These are phyloP conservation scores for Perca fluviatilis DNA, from an alignment of 2,113 vertebrate genomes.

Conservation along the genomic window DNA sequence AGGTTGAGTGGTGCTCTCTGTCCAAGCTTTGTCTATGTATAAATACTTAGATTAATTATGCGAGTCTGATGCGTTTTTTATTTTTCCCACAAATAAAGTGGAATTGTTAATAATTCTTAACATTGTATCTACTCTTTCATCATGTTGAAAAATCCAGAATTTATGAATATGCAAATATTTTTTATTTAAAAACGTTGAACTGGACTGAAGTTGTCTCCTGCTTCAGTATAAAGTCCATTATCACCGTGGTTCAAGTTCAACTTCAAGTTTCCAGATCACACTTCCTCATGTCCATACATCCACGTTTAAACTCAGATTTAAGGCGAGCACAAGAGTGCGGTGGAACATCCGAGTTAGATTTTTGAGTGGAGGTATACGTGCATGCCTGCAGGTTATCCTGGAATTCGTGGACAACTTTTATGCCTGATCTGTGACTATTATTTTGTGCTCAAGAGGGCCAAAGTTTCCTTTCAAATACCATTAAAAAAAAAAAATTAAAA, in stretches of 20 bases:
- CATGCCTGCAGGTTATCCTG: too few species aligned
- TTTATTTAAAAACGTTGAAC: background rate
- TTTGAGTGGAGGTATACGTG: too few species aligned
- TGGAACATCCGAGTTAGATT: too few species aligned
- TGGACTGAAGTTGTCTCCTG: background rate
- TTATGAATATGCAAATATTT: background rate
- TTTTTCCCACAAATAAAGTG: background rate
- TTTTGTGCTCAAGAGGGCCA: background rate
- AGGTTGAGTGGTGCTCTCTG: background rate
- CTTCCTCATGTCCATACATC: too few species aligned
- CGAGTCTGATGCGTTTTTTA: background rate
- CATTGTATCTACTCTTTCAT: background rate
- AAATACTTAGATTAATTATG: background rate
- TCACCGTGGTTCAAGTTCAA: too few species aligned
- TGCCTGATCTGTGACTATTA: background rate
- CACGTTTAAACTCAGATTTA: background rate
- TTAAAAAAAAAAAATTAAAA: too few species aligned
- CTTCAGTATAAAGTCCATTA: background rate
- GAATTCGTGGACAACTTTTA: background rate
- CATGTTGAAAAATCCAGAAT: background rate
- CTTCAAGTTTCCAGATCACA: too few species aligned
- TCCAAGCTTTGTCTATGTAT: background rate
- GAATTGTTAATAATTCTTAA: too few species aligned
- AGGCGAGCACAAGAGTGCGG: background rate
- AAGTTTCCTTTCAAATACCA: background rate